These are phyloP conservation scores for Temnothorax unifasciatus DNA, from an alignment of 2,888 invertebrate genomes.

Conservation along the genomic window DNA sequence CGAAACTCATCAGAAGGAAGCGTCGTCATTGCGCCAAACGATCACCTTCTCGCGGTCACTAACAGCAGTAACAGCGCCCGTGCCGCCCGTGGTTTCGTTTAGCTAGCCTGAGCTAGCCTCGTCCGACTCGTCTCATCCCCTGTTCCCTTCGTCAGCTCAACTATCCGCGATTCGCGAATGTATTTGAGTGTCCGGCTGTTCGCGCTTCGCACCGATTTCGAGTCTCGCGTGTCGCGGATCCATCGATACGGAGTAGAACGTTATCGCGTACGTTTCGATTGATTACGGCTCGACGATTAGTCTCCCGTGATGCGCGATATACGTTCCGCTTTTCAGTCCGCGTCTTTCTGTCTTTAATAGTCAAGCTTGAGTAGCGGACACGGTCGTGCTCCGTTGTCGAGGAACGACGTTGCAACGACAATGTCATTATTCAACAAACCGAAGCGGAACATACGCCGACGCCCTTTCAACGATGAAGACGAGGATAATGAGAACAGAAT, in stretches of 20 bases:
- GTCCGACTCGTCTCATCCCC: no score
- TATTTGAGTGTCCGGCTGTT: background rate
- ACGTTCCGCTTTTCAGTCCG: conserved; percentile 2
- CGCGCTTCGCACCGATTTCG: background rate
- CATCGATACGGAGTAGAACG: background rate
- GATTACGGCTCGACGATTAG: background rate
- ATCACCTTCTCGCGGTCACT: background rate
- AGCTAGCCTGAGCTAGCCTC: background rate
- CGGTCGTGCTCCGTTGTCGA: background rate
- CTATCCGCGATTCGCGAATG: background rate
- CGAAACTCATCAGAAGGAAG: background rate
- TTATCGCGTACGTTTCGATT: background rate
- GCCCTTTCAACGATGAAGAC: conserved; percentile 90
- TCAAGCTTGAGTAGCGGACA: background rate
- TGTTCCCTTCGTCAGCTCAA: no score
- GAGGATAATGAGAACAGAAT: conserved; percentile 90
- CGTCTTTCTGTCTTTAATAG: conserved; percentile 25
- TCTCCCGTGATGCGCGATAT: background rate
- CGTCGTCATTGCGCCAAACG: background rate
- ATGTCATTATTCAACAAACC: conserved; percentile 97
- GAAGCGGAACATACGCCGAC: conserved; percentile 93
- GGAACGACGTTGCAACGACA: conserved; percentile 64
- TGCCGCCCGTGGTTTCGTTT: background rate
- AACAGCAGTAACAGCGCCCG: no score
- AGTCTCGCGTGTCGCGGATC: background rate